Evolutionary conservation across 1,140 invertebrate genomes (phyloP).

Genomic region (Drosophila nikananu): DNA sequence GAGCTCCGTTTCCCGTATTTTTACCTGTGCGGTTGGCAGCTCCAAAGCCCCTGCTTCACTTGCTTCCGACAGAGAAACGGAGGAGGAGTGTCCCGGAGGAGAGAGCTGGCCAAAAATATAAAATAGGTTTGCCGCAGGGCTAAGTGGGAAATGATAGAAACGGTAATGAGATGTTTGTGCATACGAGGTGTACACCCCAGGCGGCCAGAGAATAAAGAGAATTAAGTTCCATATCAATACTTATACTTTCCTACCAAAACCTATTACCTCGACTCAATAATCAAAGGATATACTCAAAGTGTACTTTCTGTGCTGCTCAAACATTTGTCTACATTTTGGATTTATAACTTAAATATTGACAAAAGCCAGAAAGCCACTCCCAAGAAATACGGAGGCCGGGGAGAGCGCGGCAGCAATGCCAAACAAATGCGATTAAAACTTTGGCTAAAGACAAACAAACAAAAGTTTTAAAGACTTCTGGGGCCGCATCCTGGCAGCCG

Average conservation of each 20-base stretch:
- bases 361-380: conserved; percentile 15
- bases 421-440: conserved; percentile 69
- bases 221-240: not conserved
- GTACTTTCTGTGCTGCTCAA: conserved; percentile 4
- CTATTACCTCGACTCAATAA: conserved; percentile 1
- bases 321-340: conserved; percentile 22
- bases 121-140: conserved; percentile 40
- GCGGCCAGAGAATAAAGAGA: not conserved
- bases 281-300: not conserved
- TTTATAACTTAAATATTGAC: conserved; percentile 47
- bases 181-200: conserved; percentile 21
- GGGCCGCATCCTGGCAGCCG: conserved; percentile 22
- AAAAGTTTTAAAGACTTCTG: conserved; percentile 57
- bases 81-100: not conserved
- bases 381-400: not conserved
- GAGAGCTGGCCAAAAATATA: conserved; percentile 27
- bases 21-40: conserved; percentile 71
- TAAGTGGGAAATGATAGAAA: conserved; percentile 49
- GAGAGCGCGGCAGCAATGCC: conserved; percentile 9
- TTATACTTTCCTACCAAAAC: not conserved
- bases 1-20: conserved; percentile 31
- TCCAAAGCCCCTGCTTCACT: conserved; percentile 48
- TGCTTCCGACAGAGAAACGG: conserved; percentile 19
- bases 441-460: conserved; percentile 62
- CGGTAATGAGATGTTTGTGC: conserved; percentile 58